Conservation (phyloP, 2,113 vertebrate species). For the Rhinolophus sinicus region DNA sequence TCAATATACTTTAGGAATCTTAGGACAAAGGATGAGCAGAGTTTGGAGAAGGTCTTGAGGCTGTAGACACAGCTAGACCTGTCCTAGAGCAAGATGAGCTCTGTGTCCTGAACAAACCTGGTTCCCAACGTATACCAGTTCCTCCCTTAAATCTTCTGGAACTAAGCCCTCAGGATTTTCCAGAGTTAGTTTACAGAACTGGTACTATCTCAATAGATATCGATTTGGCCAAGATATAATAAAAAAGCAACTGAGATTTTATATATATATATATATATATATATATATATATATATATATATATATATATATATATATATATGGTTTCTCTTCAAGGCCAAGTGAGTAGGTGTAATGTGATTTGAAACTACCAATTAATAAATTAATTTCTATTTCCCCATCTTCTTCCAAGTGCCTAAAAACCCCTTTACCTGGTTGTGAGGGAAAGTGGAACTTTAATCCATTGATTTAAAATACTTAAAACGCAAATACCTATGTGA, state of each 20-base stretch:
- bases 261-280: background rate
- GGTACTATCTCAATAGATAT: background rate
- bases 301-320: background rate
- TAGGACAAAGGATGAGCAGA: background rate
- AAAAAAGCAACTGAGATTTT: background rate
- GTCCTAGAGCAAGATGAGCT: background rate
- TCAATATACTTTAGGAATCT: background rate
- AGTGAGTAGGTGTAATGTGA: background rate
- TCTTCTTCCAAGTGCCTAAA: background rate
- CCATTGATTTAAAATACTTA: background rate
- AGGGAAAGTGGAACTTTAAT: background rate
- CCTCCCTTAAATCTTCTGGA: background rate
- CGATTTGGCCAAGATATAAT: background rate
- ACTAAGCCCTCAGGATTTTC: background rate
- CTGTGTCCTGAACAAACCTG: background rate
- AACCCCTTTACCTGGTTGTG: background rate
- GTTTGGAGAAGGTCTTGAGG: background rate
- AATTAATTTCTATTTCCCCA: background rate
- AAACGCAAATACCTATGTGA: background rate
- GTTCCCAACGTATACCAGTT: background rate
- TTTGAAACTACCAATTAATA: background rate
- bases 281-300: background rate
- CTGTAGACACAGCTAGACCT: background rate
- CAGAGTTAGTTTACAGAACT: background rate
- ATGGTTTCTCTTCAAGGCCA: background rate